phyloP scores from a whole-genome alignment of 2,888 invertebrate species.

The Tyria jacobaeae region DNA sequence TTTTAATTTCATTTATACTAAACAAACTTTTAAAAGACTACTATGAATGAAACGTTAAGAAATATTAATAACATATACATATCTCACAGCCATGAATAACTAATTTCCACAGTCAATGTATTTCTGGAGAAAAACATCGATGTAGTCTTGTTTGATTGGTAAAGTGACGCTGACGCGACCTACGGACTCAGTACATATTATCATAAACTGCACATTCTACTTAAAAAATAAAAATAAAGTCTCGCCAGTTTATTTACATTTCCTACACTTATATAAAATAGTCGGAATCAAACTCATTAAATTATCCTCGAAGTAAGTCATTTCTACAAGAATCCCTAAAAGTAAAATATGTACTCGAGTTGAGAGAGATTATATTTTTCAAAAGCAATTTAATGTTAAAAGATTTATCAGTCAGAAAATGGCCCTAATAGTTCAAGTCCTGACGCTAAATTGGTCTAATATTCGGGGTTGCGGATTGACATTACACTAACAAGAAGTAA shows the following conservation, averaged over 20 bases:
- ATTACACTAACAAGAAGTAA: conserved; percentile 34
- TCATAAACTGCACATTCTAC: too few relatives aligned
- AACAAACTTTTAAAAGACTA: background rate
- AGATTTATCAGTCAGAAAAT: conserved; percentile 4
- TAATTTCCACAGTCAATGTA: too few relatives aligned
- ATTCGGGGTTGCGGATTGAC: conserved; percentile 16
- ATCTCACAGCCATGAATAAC: too few relatives aligned
- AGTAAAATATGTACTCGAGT: background rate
- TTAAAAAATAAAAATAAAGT: too few relatives aligned
- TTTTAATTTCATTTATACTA: conserved; percentile 9
- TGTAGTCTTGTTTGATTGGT: too few relatives aligned
- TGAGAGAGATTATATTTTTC: background rate
- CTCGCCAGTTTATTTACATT: too few relatives aligned
- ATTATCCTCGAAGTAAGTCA: background rate
- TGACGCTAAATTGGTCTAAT: conserved; percentile 18
- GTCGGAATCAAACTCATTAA: background rate
- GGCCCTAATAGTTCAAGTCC: conserved; percentile 25
- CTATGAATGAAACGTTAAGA: background rate
- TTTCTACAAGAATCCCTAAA: background rate
- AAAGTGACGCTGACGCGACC: too few relatives aligned
- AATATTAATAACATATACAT: too few relatives aligned
- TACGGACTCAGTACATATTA: too few relatives aligned
- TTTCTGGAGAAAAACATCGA: too few relatives aligned
- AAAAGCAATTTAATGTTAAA: background rate
- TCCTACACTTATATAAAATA: background rate